A percentile compares a stretch with the other conserved stretches of the same genome.
These are phyloP conservation scores for Accipiter cooperii DNA, from an alignment of 2,113 vertebrate genomes.

Conservation along the genomic window DNA sequence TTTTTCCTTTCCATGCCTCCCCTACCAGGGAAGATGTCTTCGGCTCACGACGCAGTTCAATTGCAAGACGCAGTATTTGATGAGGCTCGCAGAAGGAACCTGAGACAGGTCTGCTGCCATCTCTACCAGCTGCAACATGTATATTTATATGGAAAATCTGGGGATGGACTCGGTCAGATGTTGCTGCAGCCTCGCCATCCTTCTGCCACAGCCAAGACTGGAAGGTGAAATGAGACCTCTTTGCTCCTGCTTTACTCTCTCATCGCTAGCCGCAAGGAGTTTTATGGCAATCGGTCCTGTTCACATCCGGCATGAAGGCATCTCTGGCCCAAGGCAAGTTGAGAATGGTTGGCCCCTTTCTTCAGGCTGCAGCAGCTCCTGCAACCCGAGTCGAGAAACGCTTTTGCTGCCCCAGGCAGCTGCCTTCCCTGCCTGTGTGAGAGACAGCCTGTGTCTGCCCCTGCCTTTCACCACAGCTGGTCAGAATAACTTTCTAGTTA, in stretches of 20 bases:
- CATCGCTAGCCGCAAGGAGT: neutral
- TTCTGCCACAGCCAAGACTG: neutral
- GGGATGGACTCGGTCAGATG: neutral
- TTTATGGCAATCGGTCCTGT: neutral
- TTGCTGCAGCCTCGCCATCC: neutral
- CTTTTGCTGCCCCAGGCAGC: neutral
- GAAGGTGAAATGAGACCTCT: neutral
- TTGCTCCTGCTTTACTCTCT: neutral
- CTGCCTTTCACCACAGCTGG: neutral
- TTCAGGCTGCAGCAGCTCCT: neutral
- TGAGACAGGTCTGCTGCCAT: neutral
- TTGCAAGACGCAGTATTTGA: slow-evolving; percentile 24
- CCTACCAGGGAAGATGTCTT: slow-evolving; percentile 15
- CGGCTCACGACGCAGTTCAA: slow-evolving; percentile 14
- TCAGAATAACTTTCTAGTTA: neutral
- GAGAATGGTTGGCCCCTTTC: neutral
- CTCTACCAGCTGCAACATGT: neutral
- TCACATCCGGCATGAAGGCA: neutral
- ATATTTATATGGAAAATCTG: neutral
- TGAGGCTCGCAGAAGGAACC: neutral
- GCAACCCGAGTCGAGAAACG: neutral
- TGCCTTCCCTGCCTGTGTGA: neutral
- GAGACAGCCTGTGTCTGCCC: neutral
- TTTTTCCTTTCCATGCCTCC: neutral
- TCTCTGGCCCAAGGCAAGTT: neutral